phyloP scores from a whole-genome alignment of 1,140 invertebrate species.

The Tetramorium simillimum region DNA sequence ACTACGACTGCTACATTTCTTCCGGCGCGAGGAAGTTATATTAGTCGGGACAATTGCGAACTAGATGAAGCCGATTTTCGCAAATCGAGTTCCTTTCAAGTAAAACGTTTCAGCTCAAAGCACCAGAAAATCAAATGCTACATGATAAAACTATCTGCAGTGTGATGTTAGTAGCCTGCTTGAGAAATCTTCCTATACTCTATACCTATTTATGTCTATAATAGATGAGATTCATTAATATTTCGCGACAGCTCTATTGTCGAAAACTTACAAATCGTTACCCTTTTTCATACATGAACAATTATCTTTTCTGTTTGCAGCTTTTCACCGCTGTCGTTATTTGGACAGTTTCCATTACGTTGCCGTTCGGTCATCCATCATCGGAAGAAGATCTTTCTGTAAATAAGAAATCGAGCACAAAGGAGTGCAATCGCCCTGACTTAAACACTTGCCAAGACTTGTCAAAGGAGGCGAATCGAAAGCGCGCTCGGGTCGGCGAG shows the following conservation, averaged over 20 bases:
- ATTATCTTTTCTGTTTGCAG: conserved; percentile 20
- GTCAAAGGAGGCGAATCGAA: conserved; percentile 7
- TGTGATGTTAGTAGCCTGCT: not conserved
- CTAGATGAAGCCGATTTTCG: conserved; percentile 2
- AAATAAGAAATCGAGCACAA: not conserved
- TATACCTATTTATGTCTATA: not conserved
- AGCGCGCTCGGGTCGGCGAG: not conserved
- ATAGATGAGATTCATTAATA: not conserved
- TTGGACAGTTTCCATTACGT: not conserved
- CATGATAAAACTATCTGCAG: not conserved
- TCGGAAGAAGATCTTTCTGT: not conserved
- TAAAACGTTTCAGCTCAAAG: not conserved
- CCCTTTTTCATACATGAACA: not conserved
- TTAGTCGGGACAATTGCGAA: conserved; percentile 2
- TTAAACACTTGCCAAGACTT: not conserved
- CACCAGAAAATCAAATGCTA: conserved; percentile 2
- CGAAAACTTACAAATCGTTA: not conserved
- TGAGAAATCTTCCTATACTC: not conserved
- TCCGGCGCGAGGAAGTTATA: not conserved
- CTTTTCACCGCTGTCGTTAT: not conserved
- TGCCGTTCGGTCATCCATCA: not conserved
- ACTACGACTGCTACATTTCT: not conserved
- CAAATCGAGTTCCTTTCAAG: not conserved
- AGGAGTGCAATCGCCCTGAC: not conserved
- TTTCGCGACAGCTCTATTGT: not conserved